Evolutionary conservation across 2,797 vertebrate genomes (phyloP).

Genomic region (Bucorvus abyssinicus): DNA sequence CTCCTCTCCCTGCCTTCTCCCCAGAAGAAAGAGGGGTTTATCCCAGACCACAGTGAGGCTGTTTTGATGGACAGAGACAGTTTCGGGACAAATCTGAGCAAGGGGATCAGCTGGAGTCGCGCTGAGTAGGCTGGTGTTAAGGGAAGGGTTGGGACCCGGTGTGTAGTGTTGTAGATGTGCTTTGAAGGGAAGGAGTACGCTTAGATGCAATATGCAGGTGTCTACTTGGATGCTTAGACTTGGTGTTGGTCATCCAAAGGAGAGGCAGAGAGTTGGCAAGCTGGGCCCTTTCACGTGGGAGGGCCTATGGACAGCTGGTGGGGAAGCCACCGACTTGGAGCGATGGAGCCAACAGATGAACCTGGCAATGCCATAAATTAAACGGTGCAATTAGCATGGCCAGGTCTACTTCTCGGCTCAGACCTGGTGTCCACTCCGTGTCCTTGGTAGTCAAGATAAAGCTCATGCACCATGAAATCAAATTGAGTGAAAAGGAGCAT

Average conservation of each 20-base stretch:
- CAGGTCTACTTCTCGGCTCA: not conserved
- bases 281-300: not conserved
- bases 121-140: not conserved
- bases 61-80: not conserved
- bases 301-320: not conserved
- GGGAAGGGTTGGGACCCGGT: not conserved
- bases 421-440: not conserved
- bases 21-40: not conserved
- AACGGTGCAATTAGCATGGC: not conserved
- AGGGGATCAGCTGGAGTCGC: not conserved
- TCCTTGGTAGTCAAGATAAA: not conserved
- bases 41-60: accelerated
- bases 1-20: not conserved
- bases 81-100: not conserved
- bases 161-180: accelerated
- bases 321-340: not conserved
- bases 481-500: not conserved
- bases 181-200: not conserved
- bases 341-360: not conserved
- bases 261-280: not conserved
- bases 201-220: accelerated
- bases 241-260: not conserved
- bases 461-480: not conserved
- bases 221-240: not conserved
- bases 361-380: not conserved